Base-by-base conservation (phyloP, 2,113 vertebrate genomes). In the Epinephelus cyanopodus region DNA sequence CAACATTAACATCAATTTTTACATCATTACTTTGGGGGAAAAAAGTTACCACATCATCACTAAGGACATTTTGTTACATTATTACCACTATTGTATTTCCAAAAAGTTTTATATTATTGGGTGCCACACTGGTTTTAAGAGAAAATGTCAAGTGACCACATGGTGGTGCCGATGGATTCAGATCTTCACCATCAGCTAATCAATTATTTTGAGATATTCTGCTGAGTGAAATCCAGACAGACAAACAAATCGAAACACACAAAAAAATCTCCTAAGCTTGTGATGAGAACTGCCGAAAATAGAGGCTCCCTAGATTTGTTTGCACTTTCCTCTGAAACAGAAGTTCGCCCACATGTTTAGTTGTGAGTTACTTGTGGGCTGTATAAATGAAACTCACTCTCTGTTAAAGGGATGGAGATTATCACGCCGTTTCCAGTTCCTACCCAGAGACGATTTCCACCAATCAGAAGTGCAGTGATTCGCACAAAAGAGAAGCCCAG, bases 401-500 rank as follows among this genome's bases (percentile, higher is more conserved):
- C 98, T 5, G 98, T 99, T 79, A 99, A 89, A 0, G 98, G 98
- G 92, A 99, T 99, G 81, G 98, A 99, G 95, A 99, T 99, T 94
- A 99, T 97, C 0, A 99, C 98, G 0, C 98, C 98, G 0, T 99
- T 99, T 80, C 98, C 98, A 0, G 98, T 99, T 83, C 98, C 98
- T 4, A 99, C 98, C 98, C 98, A 99, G 45, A 99, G 96, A 21
- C 98, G 97, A 87, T 97, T 99, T 89, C 98, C 98, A 29, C 97
- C 98, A 0, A 99, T 98, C 67, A 99, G 96, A 68, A 99, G 95
- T 10, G 98, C 98, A 4, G 98, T 99, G 92, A 99, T 99, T 74
- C 98, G 94, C 77, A 99, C 98, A 2, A 99, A 99, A 0, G 98
- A 99, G 95, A 99, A 99, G 77, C 98, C 98, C 90, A 99, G 94